phyloP scores from a whole-genome alignment of 2,797 vertebrate species.

The Macrochelys suwanniensis region DNA sequence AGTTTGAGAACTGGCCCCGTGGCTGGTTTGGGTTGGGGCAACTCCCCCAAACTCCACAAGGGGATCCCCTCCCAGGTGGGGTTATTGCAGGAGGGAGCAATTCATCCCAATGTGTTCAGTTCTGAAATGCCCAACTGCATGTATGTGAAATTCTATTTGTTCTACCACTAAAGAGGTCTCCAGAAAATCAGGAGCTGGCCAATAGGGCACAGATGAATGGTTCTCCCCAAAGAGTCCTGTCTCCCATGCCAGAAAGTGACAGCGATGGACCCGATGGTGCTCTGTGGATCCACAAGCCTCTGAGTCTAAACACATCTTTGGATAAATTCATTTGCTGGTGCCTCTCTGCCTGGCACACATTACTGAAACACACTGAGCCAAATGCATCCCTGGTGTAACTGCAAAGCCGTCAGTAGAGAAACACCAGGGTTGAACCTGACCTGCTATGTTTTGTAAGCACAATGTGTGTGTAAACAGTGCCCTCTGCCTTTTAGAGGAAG shows the following conservation, averaged over 20 bases:
- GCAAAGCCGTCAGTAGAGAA: not conserved
- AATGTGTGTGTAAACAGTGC: constrained; percentile 69
- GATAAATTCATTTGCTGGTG: not conserved
- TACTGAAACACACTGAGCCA: accelerated
- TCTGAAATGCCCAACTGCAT: not conserved
- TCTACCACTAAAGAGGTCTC: not conserved
- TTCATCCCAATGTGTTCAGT: not conserved
- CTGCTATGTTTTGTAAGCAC: accelerated
- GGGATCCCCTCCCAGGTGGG: accelerated
- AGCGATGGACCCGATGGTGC: too few species aligned
- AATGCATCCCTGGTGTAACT: accelerated
- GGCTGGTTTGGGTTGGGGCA: not conserved
- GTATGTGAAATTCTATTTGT: not conserved
- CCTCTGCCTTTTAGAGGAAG: constrained; percentile 69
- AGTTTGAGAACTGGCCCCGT: not conserved
- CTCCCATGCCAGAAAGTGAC: not conserved
- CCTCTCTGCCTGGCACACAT: not conserved
- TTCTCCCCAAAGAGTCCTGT: not conserved
- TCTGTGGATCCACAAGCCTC: accelerated
- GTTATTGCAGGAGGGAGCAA: not conserved
- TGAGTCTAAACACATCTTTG: not conserved
- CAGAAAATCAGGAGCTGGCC: not conserved
- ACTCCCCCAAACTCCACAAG: not conserved
- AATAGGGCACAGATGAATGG: not conserved
- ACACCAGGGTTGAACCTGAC: not conserved